Evolutionary conservation across 2,113 vertebrate genomes (phyloP).

Genomic region (Leiothrix lutea): DNA sequence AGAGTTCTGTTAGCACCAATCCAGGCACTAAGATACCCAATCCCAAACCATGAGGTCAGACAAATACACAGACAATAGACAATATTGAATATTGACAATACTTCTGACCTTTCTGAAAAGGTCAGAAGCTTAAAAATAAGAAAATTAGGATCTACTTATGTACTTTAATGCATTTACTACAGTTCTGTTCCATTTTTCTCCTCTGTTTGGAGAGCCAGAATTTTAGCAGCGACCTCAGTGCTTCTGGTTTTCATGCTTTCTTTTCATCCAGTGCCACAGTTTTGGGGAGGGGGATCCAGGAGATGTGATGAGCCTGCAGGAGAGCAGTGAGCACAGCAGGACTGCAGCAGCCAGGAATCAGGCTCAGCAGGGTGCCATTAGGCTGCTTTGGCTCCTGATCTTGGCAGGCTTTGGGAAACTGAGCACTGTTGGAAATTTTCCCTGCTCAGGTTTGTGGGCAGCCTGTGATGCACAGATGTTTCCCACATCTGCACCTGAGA

Average conservation of each 20-base stretch:
- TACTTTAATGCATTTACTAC: not conserved
- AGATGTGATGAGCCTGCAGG: not conserved
- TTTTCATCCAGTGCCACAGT: not conserved
- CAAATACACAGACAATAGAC: too few species aligned
- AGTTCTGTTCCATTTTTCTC: not conserved
- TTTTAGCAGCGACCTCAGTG: not conserved
- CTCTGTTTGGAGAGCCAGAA: not conserved
- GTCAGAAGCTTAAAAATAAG: not conserved
- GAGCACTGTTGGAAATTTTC: not conserved
- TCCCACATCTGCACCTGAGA: not conserved
- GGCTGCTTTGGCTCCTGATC: not conserved
- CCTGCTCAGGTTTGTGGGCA: not conserved
- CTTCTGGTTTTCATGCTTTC: not conserved
- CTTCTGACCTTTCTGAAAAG: too few species aligned
- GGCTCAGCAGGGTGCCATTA: not conserved
- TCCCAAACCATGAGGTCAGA: not conserved
- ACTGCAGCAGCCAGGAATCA: not conserved
- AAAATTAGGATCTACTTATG: not conserved
- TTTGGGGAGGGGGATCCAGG: not conserved
- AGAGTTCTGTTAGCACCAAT: not conserved
- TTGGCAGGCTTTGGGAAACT: not conserved
- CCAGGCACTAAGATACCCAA: not conserved
- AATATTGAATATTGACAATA: too few species aligned
- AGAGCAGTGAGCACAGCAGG: not conserved
- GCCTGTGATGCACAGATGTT: not conserved